Conservation (phyloP, 1,140 invertebrate species). For the Episyrphus balteatus region DNA sequence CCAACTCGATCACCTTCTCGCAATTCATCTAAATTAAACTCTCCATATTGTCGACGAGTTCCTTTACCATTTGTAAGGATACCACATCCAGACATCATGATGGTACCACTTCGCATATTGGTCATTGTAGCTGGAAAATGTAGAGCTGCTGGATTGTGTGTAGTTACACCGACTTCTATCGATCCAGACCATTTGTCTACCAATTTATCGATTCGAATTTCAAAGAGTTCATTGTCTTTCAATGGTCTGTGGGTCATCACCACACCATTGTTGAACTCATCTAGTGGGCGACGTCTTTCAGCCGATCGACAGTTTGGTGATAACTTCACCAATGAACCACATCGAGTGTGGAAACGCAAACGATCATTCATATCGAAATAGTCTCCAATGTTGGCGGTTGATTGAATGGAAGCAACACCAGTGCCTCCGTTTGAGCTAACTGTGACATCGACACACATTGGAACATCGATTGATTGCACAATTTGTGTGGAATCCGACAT, state of each 20-base stretch:
- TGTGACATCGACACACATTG: conserved; percentile 28
- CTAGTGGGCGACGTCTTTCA: conserved; percentile 72
- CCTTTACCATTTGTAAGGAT: conserved; percentile 91
- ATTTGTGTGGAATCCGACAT: conserved; percentile 22
- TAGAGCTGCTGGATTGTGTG: conserved; percentile 77
- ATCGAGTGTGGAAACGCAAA: conserved; percentile 77
- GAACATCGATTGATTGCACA: conserved; percentile 32
- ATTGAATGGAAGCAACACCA: neutral
- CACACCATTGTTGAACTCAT: conserved; percentile 90
- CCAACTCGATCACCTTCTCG: conserved; percentile 81
- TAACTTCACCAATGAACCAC: conserved; percentile 80
- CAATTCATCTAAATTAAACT: conserved; percentile 89
- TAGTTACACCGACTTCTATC: conserved; percentile 89
- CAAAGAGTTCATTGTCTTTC: conserved; percentile 82
- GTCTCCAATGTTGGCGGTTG: conserved; percentile 6
- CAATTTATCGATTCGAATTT: conserved; percentile 82
- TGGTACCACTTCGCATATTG: conserved; percentile 87
- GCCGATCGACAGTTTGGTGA: conserved; percentile 73
- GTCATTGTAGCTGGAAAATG: conserved; percentile 96
- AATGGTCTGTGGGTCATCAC: conserved; percentile 84
- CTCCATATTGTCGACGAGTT: conserved; percentile 81
- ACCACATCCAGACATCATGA: conserved; percentile 95
- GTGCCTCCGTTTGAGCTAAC: conserved; percentile 2
- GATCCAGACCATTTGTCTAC: conserved; percentile 90
- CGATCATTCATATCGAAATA: conserved; percentile 46